These are phyloP conservation scores for Elymnias hypermnestra DNA, from an alignment of 1,140 invertebrate genomes.

Conservation along the genomic window DNA sequence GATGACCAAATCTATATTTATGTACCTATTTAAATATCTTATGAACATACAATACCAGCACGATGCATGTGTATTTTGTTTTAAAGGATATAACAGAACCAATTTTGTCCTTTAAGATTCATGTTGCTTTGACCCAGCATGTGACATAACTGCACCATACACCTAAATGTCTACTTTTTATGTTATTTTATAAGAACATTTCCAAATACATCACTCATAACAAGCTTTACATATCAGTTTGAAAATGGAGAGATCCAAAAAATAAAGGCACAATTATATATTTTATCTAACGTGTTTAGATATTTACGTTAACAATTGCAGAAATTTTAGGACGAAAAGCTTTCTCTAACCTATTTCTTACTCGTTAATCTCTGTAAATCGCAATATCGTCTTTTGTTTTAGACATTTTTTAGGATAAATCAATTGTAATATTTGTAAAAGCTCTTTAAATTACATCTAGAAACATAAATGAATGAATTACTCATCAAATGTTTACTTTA, in stretches of 20 bases:
- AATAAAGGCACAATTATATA: neutral
- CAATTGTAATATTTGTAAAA: too few species aligned
- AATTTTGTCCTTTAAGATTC: conserved; percentile 9
- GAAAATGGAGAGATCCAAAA: neutral
- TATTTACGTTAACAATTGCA: too few species aligned
- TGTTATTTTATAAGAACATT: neutral
- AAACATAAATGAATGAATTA: too few species aligned
- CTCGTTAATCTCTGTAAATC: too few species aligned
- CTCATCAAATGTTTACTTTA: too few species aligned
- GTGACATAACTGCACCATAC: conserved; percentile 16
- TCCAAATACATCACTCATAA: neutral
- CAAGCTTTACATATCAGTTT: conserved; percentile 8
- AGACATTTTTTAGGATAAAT: too few species aligned
- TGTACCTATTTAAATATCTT: conserved; percentile 2
- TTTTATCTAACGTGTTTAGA: neutral
- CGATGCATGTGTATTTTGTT: conserved; percentile 40
- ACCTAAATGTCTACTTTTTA: conserved; percentile 2
- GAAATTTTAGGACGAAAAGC: too few species aligned
- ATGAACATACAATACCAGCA: conserved; percentile 25
- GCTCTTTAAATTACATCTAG: too few species aligned
- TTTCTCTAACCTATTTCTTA: too few species aligned
- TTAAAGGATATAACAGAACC: conserved; percentile 9
- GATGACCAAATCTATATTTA: conserved; percentile 21
- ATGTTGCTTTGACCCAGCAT: conserved; percentile 19
- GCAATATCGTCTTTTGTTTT: too few species aligned